Base-by-base conservation (phyloP, 2,888 invertebrate genomes). In the Crematogaster levior region DNA sequence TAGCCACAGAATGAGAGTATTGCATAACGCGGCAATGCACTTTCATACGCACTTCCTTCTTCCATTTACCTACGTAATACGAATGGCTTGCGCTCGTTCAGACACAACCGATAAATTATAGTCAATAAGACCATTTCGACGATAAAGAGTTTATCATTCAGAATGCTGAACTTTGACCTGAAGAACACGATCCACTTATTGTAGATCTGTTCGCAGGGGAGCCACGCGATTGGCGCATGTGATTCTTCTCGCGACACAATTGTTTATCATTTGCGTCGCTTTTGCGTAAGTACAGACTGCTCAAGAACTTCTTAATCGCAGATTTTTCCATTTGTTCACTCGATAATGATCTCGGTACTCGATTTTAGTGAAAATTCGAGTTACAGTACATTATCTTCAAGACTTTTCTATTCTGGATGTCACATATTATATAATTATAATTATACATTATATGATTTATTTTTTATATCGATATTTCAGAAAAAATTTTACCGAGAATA, bases 201-300 rank as follows among this genome's bases (percentile, higher is more conserved):
- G 37, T 51, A 24, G 79, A 79, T 79, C 73, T 65, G 73, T 79
- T 72, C 72, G 79, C 79, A 72, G 79, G 79, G 79, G 79, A 79
- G 79, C 79, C 75, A 75, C 21, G 66, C 66, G 27, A 51, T 66
- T 27, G 51, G 40, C 27, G 27, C 66, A 51, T 75, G 74, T 63
- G 48, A 5, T 24, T 27, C 27, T 60, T 27, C 24, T 65, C 24
- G 24, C 70, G 24, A 70, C 21, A 24, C 12, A 21, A 74, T 66
- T 53, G 40, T 66, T 75, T 65, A 40, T 51, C 56, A 34, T 37
- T 74, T 34, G 63, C 46, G 34, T 3, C 48, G 24, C 46, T 65
- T 75, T 43, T 51, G 37, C 51, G 66, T 48, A 53, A 27, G 75
- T 65, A 61, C 30, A 46, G 73, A 21, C 34, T 7, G 18, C 6